Evolutionary conservation across 2,888 invertebrate species (phyloP), one percentile per base, ranked within the genome.

Genomic region (Agrochola circellaris): DNA sequence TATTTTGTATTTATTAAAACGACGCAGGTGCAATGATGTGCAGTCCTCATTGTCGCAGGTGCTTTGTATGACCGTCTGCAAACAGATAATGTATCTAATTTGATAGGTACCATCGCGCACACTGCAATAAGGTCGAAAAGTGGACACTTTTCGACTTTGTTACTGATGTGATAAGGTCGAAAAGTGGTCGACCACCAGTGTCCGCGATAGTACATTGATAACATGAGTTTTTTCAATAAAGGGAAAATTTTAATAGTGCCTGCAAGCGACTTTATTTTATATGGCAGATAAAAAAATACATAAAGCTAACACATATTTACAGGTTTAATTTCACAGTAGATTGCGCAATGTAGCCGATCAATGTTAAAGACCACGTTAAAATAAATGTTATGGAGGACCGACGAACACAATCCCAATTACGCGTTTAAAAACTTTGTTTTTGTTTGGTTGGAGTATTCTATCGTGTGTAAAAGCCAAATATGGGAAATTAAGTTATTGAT

Each of bases 291-390:
- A 84, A 87, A 68, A 84, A 72, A 84, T 34, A 84, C 70, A 73
- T 73, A 77, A 83, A 75, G 65, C 54, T 75, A 84, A 87, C 51
- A 68, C 77, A 77, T 68, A 77, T 87, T 80, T 86, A 77, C 79
- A 83, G 81, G 79, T 87, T 86, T 87, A 83, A 87, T 87, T 87
- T 87, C 87, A 82, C 88, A 83, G 88, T 75, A 78, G 88, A 87
- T 81, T 86, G 88, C 87, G 78, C 87, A 74, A 81, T 88, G 77
- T 74, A 60, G 51, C 79, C 81, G 73, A 86, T 87, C 84, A 79
- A 75, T 74, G 79, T 78, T 83, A 79, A 83, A 83, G 58, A 88
- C 77, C 65, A 75, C 77, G 73, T 85, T 85, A 85, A 87, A 86
- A 87, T 85, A 82, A 77, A 85, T 82, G 65, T 84, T 84, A 81